Base-by-base conservation (phyloP, 2,888 invertebrate species). In the Ochropleura leucogaster region DNA sequence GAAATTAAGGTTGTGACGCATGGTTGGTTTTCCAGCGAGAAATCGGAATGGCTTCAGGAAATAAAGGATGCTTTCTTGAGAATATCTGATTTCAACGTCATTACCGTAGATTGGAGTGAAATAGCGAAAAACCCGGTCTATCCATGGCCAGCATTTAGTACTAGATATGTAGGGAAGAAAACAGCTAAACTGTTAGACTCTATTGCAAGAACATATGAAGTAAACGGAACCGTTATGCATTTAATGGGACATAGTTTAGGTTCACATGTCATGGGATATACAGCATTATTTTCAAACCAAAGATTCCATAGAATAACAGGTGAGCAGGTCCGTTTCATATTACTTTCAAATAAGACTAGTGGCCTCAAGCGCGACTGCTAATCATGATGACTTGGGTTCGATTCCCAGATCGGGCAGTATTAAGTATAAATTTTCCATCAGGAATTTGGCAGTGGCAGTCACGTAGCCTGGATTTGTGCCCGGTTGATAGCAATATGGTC, bases 261-360 rank as follows among this genome's bases (percentile, higher is more conserved):
- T 44, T 97, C 97, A 0, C 97, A 97, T 63, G 96, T 97, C 8
- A 97, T 97, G 96, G 97, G 97, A 7, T 97, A 96, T 86, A 96
- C 97, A 4, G 97, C 97, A 89, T 83, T 96, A 94, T 94, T 96
- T 94, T 83, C 92, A 46, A 84, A 89, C 3, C 83, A 91, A 86
- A 94, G 92, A 88, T 91, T 97, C 42, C 90, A 93, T 57, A 96
- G 97, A 87, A 97, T 98, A 7, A 97, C 97, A 67, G 97, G 97
- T 96, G 46, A 70, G 71, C 55, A 71, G 16, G 20, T 46, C 59
- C 4, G 42, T 44, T 44, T 60, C 10, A 42, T 42, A 10, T 62
- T 12, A 4, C 14, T 60, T 42, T 18, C 14, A 44, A 12, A n/a
- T 62, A 44, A 44, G 44, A n/a, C n/a, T 62, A 62, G 12, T 62